Evolutionary conservation across 2,797 vertebrate species (phyloP).

Genomic region (Anguilla anguilla): DNA sequence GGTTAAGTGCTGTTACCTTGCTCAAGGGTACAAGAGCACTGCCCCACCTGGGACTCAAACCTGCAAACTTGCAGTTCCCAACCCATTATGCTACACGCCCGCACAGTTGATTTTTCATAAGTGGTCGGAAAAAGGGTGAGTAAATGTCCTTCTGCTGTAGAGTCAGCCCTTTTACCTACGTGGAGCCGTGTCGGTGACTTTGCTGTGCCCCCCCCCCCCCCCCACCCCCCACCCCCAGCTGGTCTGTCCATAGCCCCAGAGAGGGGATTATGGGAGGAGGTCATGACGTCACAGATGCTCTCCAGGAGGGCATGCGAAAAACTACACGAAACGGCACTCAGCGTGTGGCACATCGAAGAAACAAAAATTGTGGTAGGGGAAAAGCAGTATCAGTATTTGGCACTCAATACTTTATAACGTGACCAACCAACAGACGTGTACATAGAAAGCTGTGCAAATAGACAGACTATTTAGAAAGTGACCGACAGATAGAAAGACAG

Average conservation of each 20-base stretch:
- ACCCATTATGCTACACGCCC: not conserved
- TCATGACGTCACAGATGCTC: not conserved
- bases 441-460: not conserved
- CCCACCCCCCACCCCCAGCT: not conserved
- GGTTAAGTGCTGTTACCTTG: not conserved
- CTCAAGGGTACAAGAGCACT: not conserved
- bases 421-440: not conserved
- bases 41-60: not conserved
- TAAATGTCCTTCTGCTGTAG: not conserved
- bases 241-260: not conserved
- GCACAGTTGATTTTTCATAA: not conserved
- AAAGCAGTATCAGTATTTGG: not conserved
- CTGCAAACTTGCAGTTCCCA: not conserved
- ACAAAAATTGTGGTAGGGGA: not conserved
- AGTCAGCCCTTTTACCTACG: not conserved
- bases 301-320: not conserved
- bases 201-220: not conserved
- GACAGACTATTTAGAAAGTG: not conserved
- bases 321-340: not conserved
- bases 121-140: not conserved
- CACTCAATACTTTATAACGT: not conserved
- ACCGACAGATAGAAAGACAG: not conserved
- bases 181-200: not conserved
- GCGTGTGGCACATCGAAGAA: not conserved
- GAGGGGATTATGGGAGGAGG: not conserved